phyloP scores from a whole-genome alignment of 2,797 vertebrate genomes.

The Bovichtus diacanthus region DNA sequence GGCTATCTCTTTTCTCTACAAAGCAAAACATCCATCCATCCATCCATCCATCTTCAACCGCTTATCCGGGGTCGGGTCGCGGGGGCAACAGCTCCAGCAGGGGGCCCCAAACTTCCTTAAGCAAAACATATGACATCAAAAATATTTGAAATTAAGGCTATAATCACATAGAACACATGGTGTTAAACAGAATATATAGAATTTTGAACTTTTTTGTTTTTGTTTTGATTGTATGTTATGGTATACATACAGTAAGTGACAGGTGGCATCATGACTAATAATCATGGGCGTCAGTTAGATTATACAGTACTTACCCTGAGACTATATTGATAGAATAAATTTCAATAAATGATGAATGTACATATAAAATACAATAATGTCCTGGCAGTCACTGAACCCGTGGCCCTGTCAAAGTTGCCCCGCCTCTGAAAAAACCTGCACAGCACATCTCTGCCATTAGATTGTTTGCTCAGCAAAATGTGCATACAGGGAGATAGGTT shows the following conservation, averaged over 20 bases:
- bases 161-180: background rate
- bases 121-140: background rate
- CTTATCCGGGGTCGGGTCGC: too few relatives aligned
- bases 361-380: background rate
- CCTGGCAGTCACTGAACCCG: background rate
- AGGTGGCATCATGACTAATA: background rate
- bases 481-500: slow-evolving; percentile 33
- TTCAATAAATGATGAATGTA: background rate
- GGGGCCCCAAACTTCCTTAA: too few relatives aligned
- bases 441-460: slow-evolving; percentile 20
- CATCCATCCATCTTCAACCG: too few relatives aligned
- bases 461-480: slow-evolving; percentile 67
- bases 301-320: background rate
- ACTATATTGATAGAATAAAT: background rate
- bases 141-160: background rate
- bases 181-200: background rate
- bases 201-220: background rate
- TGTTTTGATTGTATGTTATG: background rate
- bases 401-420: slow-evolving; percentile 2
- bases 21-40: too few relatives aligned
- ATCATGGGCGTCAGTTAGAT: background rate
- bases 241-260: background rate
- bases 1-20: background rate
- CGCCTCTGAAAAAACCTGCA: slow-evolving; percentile 7
- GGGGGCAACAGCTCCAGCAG: too few relatives aligned